Evolutionary conservation across 2,797 vertebrate species (phyloP).

Genomic region (Picus viridis): DNA sequence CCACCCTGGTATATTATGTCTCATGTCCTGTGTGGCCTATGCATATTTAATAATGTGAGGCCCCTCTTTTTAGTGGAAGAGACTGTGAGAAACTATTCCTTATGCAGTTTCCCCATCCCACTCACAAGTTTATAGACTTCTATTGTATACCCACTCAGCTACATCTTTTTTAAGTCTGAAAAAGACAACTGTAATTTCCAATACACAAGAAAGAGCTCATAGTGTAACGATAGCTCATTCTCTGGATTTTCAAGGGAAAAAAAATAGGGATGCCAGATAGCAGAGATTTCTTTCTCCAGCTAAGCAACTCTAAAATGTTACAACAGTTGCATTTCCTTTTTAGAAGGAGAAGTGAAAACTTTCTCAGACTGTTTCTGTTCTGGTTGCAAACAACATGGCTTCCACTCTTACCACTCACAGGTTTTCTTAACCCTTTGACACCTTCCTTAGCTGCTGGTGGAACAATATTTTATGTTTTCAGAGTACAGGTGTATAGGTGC

Average conservation of each 20-base stretch:
- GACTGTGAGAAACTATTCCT: background rate
- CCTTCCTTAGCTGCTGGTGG: background rate
- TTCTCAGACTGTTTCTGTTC: constrained; percentile 46
- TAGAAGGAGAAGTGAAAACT: constrained; percentile 53
- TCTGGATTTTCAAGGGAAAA: background rate
- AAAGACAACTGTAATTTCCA: background rate
- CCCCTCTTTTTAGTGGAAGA: background rate
- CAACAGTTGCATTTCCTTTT: constrained; percentile 38
- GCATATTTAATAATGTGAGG: background rate
- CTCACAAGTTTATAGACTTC: background rate
- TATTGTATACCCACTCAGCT: background rate
- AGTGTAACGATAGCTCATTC: background rate
- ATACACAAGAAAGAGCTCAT: background rate
- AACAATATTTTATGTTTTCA: background rate
- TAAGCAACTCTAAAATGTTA: background rate
- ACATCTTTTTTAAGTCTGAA: background rate
- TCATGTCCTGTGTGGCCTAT: accelerated
- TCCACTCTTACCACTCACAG: background rate
- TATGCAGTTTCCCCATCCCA: background rate
- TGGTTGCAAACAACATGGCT: background rate
- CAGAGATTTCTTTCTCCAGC: background rate
- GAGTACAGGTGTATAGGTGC: background rate
- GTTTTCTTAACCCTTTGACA: background rate
- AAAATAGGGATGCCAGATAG: background rate
- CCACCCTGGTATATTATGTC: background rate